Conservation (phyloP, 2,888 invertebrate genomes). For the Callyntrura sp. region DNA sequence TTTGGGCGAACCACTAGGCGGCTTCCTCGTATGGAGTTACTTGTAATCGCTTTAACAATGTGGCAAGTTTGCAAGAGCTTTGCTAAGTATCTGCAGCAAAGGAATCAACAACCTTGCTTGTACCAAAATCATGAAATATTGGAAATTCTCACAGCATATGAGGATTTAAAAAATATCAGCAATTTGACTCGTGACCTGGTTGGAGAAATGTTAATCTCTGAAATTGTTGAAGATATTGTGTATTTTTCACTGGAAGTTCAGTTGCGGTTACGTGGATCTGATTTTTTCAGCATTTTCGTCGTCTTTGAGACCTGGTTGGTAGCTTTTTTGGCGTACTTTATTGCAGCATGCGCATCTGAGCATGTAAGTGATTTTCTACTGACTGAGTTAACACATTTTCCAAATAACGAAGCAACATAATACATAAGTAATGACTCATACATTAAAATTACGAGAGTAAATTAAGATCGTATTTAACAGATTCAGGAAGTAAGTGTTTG, state of each 20-base stretch:
- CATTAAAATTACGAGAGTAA: too few species aligned
- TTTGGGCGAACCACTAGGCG: conserved; percentile 27
- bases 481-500: conserved; percentile 26
- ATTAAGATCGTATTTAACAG: not conserved
- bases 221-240: conserved; percentile 56
- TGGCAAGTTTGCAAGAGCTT: conserved; percentile 61
- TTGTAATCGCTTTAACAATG: conserved; percentile 24
- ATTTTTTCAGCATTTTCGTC: conserved; percentile 50
- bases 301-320: conserved; percentile 52
- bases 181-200: conserved; percentile 38
- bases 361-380: conserved; percentile 12
- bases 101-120: not conserved
- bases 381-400: too few species aligned
- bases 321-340: conserved; percentile 45
- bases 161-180: conserved; percentile 43
- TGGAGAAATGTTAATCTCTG: conserved; percentile 50
- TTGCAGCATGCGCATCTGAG: conserved; percentile 43
- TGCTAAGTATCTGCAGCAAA: not conserved
- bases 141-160: conserved; percentile 31
- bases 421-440: not conserved
- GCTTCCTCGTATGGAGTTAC: conserved; percentile 35
- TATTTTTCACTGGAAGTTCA: conserved; percentile 57
- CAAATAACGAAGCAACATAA: too few species aligned
- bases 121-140: conserved; percentile 25
- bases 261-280: conserved; percentile 8